Evolutionary conservation across 1,140 invertebrate genomes (phyloP), one percentile per base, ranked within the genome.

Genomic region (Drosophila equinoxialis): DNA sequence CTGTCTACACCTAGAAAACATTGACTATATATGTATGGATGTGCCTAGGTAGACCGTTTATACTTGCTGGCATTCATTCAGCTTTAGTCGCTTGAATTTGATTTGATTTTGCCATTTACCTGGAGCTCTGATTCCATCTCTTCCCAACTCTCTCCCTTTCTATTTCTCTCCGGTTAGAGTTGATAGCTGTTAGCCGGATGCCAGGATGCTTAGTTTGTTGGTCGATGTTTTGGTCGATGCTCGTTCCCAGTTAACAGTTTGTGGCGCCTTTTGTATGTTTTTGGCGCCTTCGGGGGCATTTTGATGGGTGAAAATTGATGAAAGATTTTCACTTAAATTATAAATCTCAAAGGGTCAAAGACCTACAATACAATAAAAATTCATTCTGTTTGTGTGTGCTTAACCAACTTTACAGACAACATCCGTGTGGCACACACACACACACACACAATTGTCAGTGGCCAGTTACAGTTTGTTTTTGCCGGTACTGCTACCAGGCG

Each of bases 71-170:
- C 67, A 37, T 63, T 58, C 63, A 79, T 80, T 79, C 71, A 76
- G 69, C 77, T 80, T 75, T 75, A 80, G 78, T 81, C 78, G 71
- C 78, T 65, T 76, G 78, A 71, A 80, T 81, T 81, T 76, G 78
- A 80, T 80, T 76, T 81, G 78, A 77, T 81, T 79, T 79, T 75
- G 77, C 71, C 76, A 79, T 80, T 80, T 71, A 76, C 67, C 77
- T 69, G 30, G 51, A n/a, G 14, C 6, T 17, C 14, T 20, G 1
- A 8, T 6, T 37, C 6, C 11, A 4, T 11, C 2, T 26, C 11
- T n/a, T 13, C 6, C 13, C n/a, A 0, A 1, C 45, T 51, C 8
- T 0, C 14, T 48, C 14, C 20, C 11, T 4, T 6, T 13, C 7
- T 20, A 14, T 20, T 3, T 20, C 45, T 48, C 3, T 51, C 20